Base-by-base conservation (phyloP, 2,113 vertebrate genomes). In the Gallinago paraguaiae region DNA sequence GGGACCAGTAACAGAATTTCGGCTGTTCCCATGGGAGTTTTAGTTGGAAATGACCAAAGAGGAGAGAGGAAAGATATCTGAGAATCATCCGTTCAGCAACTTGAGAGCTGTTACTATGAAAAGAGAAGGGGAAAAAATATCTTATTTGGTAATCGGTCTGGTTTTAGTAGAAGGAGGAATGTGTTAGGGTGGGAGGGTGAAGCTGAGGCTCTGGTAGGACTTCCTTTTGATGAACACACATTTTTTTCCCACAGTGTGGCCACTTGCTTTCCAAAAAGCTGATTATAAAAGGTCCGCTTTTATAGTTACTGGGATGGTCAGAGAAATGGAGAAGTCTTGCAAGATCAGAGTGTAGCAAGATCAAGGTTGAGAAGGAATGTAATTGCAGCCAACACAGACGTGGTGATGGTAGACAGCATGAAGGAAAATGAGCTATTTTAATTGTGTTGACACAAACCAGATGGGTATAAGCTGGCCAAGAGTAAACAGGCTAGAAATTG, bases 81-180 rank as follows among this genome's bases (percentile, higher is more conserved):
- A 4, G 1, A 75, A 37, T 87, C 9, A 53, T 63, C 16, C 54
- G 13, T 75, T 82, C 48, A 85, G 35, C 19, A 76, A 13, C 7
- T 51, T 75, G 39, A 39, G 27, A 95, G 56, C 30, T 28, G 20
- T 56, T 31, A 24, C 48, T 78, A 15, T 39, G 18, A 12, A 39
- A 68, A 50, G 17, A 56, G 5, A 7, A 2, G 2, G 4, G 0
- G 11, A 13, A 0, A 0, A 6, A 7, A 17, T 23, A 11, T 27
- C 14, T 59, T 74, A 10, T 5, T 86, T 84, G 31, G 9, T 75
- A 16, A 57, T n/a, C 10, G 10, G 9, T 74, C 41, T 60, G 27
- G 0, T 54, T 78, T 33, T 25, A 50, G 46, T 41, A 63, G 64
- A 67, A 68, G 64, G 23, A 71, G 17, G 39, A 51, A 82, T 7